phyloP scores from a whole-genome alignment of 2,888 invertebrate genomes.

The Carcina quercana region DNA sequence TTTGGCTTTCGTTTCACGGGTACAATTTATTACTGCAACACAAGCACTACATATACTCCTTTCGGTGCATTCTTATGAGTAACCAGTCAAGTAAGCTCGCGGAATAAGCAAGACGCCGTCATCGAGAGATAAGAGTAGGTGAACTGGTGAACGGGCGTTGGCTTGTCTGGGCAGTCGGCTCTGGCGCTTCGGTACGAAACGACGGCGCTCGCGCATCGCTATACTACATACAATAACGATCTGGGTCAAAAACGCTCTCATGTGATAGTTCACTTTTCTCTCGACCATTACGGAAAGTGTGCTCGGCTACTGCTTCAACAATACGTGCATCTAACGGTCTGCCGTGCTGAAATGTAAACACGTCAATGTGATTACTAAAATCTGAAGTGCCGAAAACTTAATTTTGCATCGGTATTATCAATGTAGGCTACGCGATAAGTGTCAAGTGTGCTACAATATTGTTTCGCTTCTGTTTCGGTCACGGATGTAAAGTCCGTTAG shows the following conservation, averaged over 20 bases:
- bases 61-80: slow-evolving; percentile 32
- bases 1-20: neutral
- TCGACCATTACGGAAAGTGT: slow-evolving; percentile 46
- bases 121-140: slow-evolving; percentile 64
- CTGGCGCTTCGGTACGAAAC: slow-evolving; percentile 47
- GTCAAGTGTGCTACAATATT: slow-evolving; percentile 46
- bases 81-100: slow-evolving; percentile 46
- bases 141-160: slow-evolving; percentile 67
- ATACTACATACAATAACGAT: slow-evolving; percentile 22
- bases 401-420: slow-evolving; percentile 38
- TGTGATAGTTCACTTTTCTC: slow-evolving; percentile 52
- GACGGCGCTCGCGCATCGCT: slow-evolving; percentile 58
- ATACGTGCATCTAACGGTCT: slow-evolving; percentile 33
- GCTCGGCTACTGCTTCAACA: slow-evolving; percentile 36
- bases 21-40: slow-evolving; percentile 7
- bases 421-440: slow-evolving; percentile 63
- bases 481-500: slow-evolving; percentile 29
- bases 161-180: slow-evolving; percentile 55
- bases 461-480: slow-evolving; percentile 34
- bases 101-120: slow-evolving; percentile 40
- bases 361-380: slow-evolving; percentile 30
- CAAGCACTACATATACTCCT: slow-evolving; percentile 24
- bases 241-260: slow-evolving; percentile 56
- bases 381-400: slow-evolving; percentile 41
- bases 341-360: too few relatives aligned